Percentiles rank a stretch among this genome's conserved stretches.
phyloP scores from a whole-genome alignment of 2,797 vertebrate genomes.

The Halcyon smyrnensis region DNA sequence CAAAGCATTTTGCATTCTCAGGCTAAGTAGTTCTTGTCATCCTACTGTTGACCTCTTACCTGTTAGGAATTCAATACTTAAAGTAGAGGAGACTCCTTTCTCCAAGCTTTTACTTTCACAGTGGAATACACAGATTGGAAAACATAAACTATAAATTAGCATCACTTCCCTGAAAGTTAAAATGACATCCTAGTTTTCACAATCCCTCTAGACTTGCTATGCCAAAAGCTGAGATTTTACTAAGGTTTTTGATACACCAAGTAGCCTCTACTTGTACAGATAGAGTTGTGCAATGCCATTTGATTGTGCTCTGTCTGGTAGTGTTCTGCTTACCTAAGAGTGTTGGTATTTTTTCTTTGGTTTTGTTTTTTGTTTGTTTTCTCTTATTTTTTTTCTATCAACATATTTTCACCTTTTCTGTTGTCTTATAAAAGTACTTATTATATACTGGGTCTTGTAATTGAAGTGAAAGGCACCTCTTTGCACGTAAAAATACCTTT shows the following conservation, averaged over 20 bases:
- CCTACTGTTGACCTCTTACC: not conserved
- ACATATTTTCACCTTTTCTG: not conserved
- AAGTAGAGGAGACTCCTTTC: not conserved
- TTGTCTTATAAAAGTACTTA: not conserved
- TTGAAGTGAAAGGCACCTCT: not conserved
- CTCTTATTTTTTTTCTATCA: too few species aligned
- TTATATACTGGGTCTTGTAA: not conserved
- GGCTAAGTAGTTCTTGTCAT: not conserved
- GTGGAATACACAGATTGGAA: not conserved
- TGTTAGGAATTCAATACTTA: not conserved
- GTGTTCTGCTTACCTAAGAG: not conserved
- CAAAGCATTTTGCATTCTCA: not conserved
- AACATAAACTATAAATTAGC: slow-evolving; percentile 25
- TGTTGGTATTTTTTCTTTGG: not conserved
- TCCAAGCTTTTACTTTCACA: slow-evolving; percentile 24
- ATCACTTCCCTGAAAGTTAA: not conserved
- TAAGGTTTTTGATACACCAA: slow-evolving; percentile 1
- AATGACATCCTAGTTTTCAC: slow-evolving; percentile 41
- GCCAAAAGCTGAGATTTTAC: slow-evolving; percentile 28
- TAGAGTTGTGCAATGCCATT: not conserved
- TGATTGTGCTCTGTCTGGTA: not conserved
- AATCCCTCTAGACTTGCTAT: not conserved
- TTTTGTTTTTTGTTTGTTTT: not conserved
- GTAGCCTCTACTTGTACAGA: not conserved
- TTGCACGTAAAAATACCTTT: slow-evolving; percentile 42